Evolutionary conservation across 2,797 vertebrate species (phyloP).

Genomic region (Chaenodraco wilsoni): DNA sequence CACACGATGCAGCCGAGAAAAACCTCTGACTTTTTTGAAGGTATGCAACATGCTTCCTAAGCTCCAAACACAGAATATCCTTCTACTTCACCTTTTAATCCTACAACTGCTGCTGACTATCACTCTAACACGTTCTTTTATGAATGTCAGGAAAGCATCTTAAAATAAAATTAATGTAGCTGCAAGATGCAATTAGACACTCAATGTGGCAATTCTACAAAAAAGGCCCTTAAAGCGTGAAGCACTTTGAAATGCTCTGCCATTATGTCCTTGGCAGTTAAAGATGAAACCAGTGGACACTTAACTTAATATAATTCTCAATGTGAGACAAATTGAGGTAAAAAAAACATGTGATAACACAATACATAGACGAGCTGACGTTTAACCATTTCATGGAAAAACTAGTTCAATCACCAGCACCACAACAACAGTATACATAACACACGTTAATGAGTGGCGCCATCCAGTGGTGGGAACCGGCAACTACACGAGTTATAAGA

Average conservation of each 20-base stretch:
- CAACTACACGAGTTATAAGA: constrained; percentile 34
- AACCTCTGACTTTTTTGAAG: too few relatives aligned
- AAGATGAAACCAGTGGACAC: constrained; percentile 27
- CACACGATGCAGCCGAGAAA: background rate
- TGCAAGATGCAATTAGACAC: constrained; percentile 29
- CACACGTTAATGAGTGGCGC: constrained; percentile 26
- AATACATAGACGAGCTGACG: constrained; percentile 8
- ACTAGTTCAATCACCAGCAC: constrained; percentile 4
- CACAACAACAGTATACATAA: background rate
- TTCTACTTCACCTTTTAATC: background rate
- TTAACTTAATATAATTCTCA: constrained; percentile 55
- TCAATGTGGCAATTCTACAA: constrained; percentile 9
- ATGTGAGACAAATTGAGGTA: constrained; percentile 66
- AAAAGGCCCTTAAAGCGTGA: constrained; percentile 34
- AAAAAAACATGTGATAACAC: constrained; percentile 11
- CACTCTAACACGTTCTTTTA: constrained; percentile 2
- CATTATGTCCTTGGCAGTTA: constrained; percentile 19
- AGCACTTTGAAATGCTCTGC: constrained; percentile 10
- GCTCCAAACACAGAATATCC: background rate
- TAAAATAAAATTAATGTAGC: constrained; percentile 14
- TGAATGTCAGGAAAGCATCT: constrained; percentile 11
- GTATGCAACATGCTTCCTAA: background rate
- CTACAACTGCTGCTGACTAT: background rate
- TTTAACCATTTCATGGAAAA: constrained; percentile 30
- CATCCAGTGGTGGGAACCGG: constrained; percentile 56